Evolutionary conservation across 1,140 invertebrate genomes (phyloP).

Genomic region (Penaeus chinensis): DNA sequence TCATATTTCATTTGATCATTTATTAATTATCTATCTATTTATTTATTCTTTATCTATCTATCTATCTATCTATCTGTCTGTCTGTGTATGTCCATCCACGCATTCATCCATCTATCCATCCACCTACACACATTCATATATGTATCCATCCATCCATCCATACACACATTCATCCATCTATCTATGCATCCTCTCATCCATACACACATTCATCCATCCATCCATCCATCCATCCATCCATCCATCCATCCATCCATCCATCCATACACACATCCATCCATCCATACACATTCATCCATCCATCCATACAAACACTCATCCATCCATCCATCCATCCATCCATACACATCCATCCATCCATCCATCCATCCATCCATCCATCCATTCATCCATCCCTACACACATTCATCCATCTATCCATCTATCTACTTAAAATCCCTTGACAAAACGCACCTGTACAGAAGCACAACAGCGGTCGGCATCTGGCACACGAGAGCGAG

Average conservation of each 20-base stretch:
- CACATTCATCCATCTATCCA: background rate
- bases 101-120: background rate
- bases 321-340: no score
- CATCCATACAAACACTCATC: no score
- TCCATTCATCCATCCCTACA: background rate
- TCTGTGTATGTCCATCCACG: background rate
- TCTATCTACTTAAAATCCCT: background rate
- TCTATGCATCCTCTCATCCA: background rate
- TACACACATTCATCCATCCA: background rate
- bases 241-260: background rate
- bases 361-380: background rate
- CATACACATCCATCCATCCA: no score
- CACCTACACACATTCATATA: no score
- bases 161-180: no score
- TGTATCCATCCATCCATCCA: background rate
- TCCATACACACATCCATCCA: background rate
- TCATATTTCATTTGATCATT: background rate
- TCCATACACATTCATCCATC: background rate
- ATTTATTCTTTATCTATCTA: no score
- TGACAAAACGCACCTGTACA: constrained; percentile 66
- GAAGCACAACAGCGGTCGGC: constrained; percentile 75
- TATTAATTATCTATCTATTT: no score
- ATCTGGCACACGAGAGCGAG: constrained; percentile 80
- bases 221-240: background rate
- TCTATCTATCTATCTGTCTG: no score